Base-by-base conservation (phyloP, 2,797 vertebrate genomes). In the Pipistrellus kuhlii region DNA sequence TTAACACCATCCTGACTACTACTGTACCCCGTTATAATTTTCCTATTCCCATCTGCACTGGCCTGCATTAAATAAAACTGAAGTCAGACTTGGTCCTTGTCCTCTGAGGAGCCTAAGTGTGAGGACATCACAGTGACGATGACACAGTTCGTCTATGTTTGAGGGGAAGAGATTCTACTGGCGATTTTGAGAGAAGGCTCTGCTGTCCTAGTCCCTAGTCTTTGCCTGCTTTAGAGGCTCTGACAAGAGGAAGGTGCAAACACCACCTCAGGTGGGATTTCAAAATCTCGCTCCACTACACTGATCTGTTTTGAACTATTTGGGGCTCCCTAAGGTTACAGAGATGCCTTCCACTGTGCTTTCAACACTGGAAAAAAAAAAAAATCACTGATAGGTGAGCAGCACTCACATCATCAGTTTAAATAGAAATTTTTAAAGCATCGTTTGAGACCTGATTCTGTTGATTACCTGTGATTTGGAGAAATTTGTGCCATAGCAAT, bases 241-340 rank as follows among this genome's bases (percentile, higher is more conserved):
- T 27, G n/a, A 85, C 38, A 68, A 41, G 18, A 80, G 11, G 23
- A 55, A 85, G n/a, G n/a, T 6, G 38, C 48, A 57, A 78, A 78
- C 25, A 32, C 4, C 51, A 46, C 27, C 75, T 83, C 32, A 75
- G 48, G 91, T 66, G 80, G 86, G 44, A 66, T 95, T 88, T 95
- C 87, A 85, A 44, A 82, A 66, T 51, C 71, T 38, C 32, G 64
- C 10, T 30, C 66, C 72, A 51, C n/a, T 55, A 12, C 44, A 57
- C 25, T 75, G 64, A 94, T 71, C 38, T 88, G 46, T 83, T 97
- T 86, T 80, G 71, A 94, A 81, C 73, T 76, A 44, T 82, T 5
- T 86, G 91, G 32, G 82, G 46, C 46, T 83, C 55, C 18, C 75
- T 83, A 9, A 75, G 18, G 44, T 82, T 72, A 71, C 17, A 38